Conservation (phyloP, 2,888 invertebrate species). For the Rotaria magnacalcarata region DNA sequence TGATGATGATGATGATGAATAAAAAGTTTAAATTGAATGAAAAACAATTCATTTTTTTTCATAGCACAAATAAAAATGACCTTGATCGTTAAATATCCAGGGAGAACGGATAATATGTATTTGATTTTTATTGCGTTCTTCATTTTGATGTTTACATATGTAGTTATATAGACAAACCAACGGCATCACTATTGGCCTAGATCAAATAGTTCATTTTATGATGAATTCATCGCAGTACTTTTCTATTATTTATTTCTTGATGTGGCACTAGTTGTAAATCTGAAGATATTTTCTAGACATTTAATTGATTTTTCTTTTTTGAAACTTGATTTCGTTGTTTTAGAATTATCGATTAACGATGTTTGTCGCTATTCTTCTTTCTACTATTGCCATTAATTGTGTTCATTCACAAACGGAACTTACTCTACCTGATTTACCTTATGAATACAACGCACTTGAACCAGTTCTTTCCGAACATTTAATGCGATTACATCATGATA, state of each 20-base stretch:
- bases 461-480: not conserved
- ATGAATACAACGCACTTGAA: not conserved
- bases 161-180: not conserved
- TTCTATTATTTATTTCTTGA: not conserved
- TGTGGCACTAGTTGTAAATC: no score
- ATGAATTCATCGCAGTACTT: not conserved
- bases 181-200: not conserved
- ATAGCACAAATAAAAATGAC: no score
- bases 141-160: not conserved
- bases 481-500: not conserved
- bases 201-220: not conserved
- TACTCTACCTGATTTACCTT: not conserved
- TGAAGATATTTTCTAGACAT: no score
- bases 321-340: not conserved
- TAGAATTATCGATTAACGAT: not conserved
- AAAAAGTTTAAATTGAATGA: not conserved
- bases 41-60: not conserved
- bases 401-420: not conserved
- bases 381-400: not conserved
- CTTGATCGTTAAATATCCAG: not conserved
- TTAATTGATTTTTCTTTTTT: no score
- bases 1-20: conserved; percentile 18
- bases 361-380: not conserved
- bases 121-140: not conserved
- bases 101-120: not conserved